Percentiles rank a stretch among this genome's conserved stretches.
Conservation (phyloP, 1,140 invertebrate species). For the Polypedilum pembai region DNA sequence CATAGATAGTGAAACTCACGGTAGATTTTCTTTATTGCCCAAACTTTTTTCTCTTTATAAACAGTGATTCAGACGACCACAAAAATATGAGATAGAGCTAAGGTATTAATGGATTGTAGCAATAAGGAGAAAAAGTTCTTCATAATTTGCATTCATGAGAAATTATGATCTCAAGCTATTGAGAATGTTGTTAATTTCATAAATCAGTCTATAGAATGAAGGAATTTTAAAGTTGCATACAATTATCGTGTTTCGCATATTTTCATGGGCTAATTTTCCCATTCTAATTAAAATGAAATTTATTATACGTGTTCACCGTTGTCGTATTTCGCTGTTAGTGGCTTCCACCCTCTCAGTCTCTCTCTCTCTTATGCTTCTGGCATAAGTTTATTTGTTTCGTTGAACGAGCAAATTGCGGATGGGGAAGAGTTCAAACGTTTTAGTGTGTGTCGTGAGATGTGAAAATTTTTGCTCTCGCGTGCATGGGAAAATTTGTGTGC, state of each 20-base stretch:
- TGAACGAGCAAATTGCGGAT: not conserved
- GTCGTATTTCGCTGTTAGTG: not conserved
- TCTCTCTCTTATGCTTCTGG: not conserved
- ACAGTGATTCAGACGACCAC: not conserved
- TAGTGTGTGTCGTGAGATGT: not conserved
- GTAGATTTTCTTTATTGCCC: conserved; percentile 25
- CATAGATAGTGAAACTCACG: not conserved
- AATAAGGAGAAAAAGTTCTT: not conserved
- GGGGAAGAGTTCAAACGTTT: conserved; percentile 5
- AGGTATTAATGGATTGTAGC: not conserved
- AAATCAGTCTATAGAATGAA: not conserved
- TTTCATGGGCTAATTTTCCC: conserved; percentile 25
- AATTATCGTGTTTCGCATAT: conserved; percentile 18
- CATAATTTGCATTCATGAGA: conserved; percentile 1
- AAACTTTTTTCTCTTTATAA: not conserved
- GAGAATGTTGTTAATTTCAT: not conserved
- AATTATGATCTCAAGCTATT: not conserved
- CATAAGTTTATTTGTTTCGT: not conserved
- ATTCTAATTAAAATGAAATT: conserved; percentile 28
- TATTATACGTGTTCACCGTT: conserved; percentile 27
- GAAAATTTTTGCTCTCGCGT: not conserved
- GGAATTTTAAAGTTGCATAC: not conserved
- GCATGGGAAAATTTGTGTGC: not conserved
- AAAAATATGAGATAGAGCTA: too few relatives aligned
- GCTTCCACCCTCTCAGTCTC: not conserved